These are phyloP conservation scores for Caretta caretta DNA, from an alignment of 2,113 vertebrate species.

Conservation along the genomic window DNA sequence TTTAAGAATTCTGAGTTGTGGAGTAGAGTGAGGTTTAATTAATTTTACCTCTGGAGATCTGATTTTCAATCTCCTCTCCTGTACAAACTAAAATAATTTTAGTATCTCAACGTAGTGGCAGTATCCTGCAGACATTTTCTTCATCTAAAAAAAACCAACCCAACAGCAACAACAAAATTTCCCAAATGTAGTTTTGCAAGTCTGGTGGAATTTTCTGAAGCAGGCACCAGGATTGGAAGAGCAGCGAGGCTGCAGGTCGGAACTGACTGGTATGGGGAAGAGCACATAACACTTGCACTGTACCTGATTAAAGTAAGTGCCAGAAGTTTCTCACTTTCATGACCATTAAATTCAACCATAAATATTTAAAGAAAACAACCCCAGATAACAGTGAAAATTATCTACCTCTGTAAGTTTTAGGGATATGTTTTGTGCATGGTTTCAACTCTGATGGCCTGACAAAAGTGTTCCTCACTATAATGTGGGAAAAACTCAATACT, in stretches of 20 bases:
- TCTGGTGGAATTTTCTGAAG: conserved; percentile 42
- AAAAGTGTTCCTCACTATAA: background rate
- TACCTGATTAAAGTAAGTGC: background rate
- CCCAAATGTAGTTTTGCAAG: background rate
- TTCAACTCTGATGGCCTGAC: conserved; percentile 2
- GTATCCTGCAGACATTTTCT: background rate
- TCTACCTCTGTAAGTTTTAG: background rate
- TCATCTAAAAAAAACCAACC: background rate
- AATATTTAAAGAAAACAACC: background rate
- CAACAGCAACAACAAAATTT: background rate
- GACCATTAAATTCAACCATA: background rate
- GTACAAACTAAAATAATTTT: background rate
- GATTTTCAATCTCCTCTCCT: background rate
- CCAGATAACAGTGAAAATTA: conserved; percentile 26
- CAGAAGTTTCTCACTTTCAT: background rate
- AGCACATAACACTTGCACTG: background rate
- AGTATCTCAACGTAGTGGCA: background rate
- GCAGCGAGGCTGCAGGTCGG: background rate
- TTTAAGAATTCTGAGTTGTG: background rate
- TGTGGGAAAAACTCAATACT: background rate
- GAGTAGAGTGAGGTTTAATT: background rate
- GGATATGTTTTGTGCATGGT: background rate
- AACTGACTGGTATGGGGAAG: conserved; percentile 22
- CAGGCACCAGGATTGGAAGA: background rate
- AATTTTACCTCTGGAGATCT: background rate